These are phyloP conservation scores for Sciaenops ocellatus DNA, from an alignment of 2,797 vertebrate genomes.

Conservation along the genomic window DNA sequence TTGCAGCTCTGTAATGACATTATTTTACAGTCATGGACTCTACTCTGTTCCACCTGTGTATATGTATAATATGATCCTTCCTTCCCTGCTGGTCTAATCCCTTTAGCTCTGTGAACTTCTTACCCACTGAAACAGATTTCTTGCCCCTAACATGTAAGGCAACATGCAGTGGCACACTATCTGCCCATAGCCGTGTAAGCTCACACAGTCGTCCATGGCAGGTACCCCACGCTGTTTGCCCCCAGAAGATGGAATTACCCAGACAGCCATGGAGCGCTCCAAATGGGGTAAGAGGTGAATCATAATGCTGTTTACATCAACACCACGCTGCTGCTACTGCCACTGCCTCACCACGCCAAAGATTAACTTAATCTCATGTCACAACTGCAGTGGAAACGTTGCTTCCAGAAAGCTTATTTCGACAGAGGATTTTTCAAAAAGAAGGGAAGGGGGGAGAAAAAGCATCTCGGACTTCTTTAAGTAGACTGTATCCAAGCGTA, in stretches of 20 bases:
- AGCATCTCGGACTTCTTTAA: conserved; percentile 17
- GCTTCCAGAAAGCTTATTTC: conserved; percentile 60
- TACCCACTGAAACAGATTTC: conserved; percentile 62
- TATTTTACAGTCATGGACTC: conserved; percentile 8
- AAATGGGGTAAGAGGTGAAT: conserved; percentile 44
- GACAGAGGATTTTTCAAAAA: conserved; percentile 48
- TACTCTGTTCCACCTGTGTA: conserved; percentile 20
- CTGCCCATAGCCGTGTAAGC: conserved; percentile 36
- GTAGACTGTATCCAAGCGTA: conserved; percentile 43
- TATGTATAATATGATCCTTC: conserved; percentile 4
- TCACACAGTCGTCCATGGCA: conserved; percentile 45
- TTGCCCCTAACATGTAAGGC: conserved; percentile 42
- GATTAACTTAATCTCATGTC: conserved; percentile 81
- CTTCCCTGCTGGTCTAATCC: conserved; percentile 54
- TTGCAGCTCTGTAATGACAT: conserved; percentile 5
- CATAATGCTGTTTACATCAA: conserved; percentile 75
- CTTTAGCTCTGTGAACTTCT: conserved; percentile 57
- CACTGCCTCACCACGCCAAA: conserved; percentile 45
- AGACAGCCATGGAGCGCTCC: conserved; percentile 62
- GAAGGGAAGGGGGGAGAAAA: not conserved
- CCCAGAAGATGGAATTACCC: conserved; percentile 64
- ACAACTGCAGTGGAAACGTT: conserved; percentile 62
- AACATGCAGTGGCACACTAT: conserved; percentile 42
- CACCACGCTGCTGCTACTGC: conserved; percentile 9
- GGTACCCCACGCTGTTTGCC: conserved; percentile 49